Conservation (phyloP, 2,888 invertebrate species). For the Uropetala carovei region DNA sequence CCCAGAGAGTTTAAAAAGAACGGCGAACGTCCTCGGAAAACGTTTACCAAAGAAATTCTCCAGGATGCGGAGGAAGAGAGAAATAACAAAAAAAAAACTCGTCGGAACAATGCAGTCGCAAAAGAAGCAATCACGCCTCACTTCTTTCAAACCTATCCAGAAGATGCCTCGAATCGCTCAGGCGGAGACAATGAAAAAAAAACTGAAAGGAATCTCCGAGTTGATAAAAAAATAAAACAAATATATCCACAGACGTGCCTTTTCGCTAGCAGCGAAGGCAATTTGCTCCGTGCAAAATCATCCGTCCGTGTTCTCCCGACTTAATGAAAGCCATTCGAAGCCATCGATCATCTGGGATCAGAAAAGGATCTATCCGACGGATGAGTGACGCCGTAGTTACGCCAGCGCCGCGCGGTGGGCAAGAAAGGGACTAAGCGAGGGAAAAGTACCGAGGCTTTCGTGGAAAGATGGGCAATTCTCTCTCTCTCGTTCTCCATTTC, state of each 20-base stretch:
- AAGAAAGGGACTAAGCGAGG: not conserved
- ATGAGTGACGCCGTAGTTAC: not conserved
- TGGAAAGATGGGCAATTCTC: not conserved
- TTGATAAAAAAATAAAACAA: not conserved
- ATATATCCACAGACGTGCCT: not conserved
- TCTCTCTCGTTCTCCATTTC: not conserved
- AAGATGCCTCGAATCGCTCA: not conserved
- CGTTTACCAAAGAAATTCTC: not conserved
- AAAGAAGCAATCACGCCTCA: slow-evolving; percentile 28
- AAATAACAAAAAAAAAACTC: not conserved
- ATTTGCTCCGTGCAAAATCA: slow-evolving; percentile 13
- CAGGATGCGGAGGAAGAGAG: not conserved
- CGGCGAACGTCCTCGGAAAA: not conserved
- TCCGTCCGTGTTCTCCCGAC: not conserved
- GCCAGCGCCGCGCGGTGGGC: not conserved
- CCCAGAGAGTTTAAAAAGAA: not conserved
- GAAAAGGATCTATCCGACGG: slow-evolving; percentile 2
- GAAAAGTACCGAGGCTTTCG: not conserved
- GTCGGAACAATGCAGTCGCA: slow-evolving; percentile 6
- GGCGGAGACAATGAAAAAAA: not conserved
- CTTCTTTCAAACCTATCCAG: not conserved
- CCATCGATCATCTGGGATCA: slow-evolving; percentile 26
- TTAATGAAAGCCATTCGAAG: slow-evolving; percentile 28
- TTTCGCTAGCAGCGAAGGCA: not conserved
- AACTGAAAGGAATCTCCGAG: not conserved